Evolutionary conservation across 1,140 invertebrate species (phyloP), one percentile per base, ranked within the genome.

Genomic region (Scaptomyza montana): DNA sequence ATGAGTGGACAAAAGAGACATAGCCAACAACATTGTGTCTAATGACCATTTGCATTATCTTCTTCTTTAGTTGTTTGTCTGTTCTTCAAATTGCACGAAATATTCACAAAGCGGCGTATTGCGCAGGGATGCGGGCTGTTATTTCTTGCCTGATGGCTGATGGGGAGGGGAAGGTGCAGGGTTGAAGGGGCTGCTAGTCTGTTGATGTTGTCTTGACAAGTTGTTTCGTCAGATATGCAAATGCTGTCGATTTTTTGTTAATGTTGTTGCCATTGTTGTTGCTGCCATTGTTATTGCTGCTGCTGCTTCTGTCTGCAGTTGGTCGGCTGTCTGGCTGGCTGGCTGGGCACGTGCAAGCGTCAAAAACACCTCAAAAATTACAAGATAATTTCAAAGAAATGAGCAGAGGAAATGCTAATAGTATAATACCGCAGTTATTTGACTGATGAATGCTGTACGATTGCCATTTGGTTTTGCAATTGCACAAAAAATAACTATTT

Each of bases 11-110:
- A 62, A 7, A 45, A 45, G 62, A 8, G 33, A 33, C 5, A 36
- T 4, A 36, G 33, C 6, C 33, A 36, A 36, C 33, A 36, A 53
- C 70, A 53, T 53, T 66, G 70, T 71, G 75, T 80, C 62, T 87
- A 84, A 89, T 87, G 84, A 89, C 84, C 80, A 89, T 87, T 84
- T 84, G 77, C 84, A 89, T 89, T 87, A 89, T 77, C 78, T 80
- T 51, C 47, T 64, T 72, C 55, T 43, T 47, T 43, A 50, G 66
- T 70, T 82, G 70, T 47, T 70, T 82, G 74, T 47, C 70, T 65
- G 80, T 64, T 68, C 66, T 78, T 65, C 82, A 79, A 78, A 82
- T 87, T 87, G 67, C 82, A 80, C 74, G 74, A 86, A 86, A 69
- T 78, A 74, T 78, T 61, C 67, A 64, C 61, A 71, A 64, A 62